Conservation (phyloP, 1,140 invertebrate species). For the Halictus rubicundus region DNA sequence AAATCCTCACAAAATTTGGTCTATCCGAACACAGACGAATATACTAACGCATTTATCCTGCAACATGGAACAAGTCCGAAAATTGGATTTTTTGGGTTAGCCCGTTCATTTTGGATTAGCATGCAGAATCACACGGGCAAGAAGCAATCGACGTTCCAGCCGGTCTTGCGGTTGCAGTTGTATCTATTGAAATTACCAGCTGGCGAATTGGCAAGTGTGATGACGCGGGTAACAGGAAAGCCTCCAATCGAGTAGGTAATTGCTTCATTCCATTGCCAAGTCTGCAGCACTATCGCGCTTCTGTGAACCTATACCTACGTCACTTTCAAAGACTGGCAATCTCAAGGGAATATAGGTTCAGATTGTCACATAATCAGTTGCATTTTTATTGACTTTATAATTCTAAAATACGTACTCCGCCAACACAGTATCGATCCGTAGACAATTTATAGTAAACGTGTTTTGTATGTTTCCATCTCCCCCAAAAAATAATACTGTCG, state of each 20-base stretch:
- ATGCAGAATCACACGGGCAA: conserved; percentile 62
- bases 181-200: conserved; percentile 70
- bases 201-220: conserved; percentile 76
- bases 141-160: conserved; percentile 64
- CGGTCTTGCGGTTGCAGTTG: conserved; percentile 66
- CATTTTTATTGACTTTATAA: too few relatives aligned
- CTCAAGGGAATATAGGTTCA: background rate
- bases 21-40: too few relatives aligned
- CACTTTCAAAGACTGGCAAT: conserved; percentile 7
- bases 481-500: too few relatives aligned
- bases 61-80: conserved; percentile 41
- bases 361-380: too few relatives aligned
- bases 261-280: conserved; percentile 70
- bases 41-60: background rate
- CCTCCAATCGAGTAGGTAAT: conserved; percentile 70
- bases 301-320: conserved; percentile 30
- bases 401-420: too few relatives aligned
- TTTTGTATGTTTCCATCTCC: too few relatives aligned
- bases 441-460: too few relatives aligned
- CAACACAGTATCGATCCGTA: too few relatives aligned
- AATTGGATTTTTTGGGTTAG: conserved; percentile 36
- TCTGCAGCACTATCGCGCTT: conserved; percentile 56
- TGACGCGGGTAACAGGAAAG: conserved; percentile 73
- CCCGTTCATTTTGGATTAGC: conserved; percentile 20
- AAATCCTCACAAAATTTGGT: too few relatives aligned